phyloP scores from a whole-genome alignment of 2,113 vertebrate species.

The Amblyornis subalaris region DNA sequence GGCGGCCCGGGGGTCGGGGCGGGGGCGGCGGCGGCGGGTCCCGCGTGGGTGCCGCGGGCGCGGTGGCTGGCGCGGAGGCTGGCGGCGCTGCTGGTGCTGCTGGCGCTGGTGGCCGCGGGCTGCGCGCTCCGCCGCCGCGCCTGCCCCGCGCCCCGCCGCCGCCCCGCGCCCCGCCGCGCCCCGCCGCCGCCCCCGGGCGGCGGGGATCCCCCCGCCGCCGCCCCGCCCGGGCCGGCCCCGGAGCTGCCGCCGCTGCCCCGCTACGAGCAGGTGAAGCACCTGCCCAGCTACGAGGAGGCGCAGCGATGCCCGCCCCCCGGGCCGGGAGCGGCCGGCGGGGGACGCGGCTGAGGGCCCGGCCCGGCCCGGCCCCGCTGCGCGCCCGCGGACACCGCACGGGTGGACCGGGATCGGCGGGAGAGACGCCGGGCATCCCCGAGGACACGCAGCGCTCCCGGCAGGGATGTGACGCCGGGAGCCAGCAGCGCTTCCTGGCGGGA shows the following conservation, averaged over 20 bases:
- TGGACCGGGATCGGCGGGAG: not conserved
- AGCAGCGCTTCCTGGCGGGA: not conserved
- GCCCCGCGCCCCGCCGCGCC: not conserved
- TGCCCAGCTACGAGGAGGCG: slow-evolving; percentile 90
- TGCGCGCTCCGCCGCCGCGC: too few relatives aligned
- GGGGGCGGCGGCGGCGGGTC: too few relatives aligned
- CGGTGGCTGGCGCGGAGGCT: too few relatives aligned
- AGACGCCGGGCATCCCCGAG: too few relatives aligned
- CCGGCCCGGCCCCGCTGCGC: not conserved
- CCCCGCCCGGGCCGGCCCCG: not conserved
- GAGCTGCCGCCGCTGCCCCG: slow-evolving; percentile 78
- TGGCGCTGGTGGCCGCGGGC: too few relatives aligned
- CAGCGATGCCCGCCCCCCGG: not conserved
- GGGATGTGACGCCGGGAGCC: fast-evolving
- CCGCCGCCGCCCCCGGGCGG: too few relatives aligned
- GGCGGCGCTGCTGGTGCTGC: too few relatives aligned
- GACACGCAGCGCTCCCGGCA: not conserved
- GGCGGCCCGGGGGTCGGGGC: too few relatives aligned
- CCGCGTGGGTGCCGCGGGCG: too few relatives aligned
- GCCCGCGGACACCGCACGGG: not conserved
- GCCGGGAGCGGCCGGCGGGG: not conserved
- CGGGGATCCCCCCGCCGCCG: too few relatives aligned
- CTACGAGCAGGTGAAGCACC: slow-evolving; percentile 91
- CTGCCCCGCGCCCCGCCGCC: too few relatives aligned
- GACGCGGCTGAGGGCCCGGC: too few relatives aligned